Percentiles rank a stretch among this genome's conserved stretches.
These are phyloP conservation scores for Dipodomys stephensi DNA, from an alignment of 2,113 vertebrate species.

Conservation along the genomic window DNA sequence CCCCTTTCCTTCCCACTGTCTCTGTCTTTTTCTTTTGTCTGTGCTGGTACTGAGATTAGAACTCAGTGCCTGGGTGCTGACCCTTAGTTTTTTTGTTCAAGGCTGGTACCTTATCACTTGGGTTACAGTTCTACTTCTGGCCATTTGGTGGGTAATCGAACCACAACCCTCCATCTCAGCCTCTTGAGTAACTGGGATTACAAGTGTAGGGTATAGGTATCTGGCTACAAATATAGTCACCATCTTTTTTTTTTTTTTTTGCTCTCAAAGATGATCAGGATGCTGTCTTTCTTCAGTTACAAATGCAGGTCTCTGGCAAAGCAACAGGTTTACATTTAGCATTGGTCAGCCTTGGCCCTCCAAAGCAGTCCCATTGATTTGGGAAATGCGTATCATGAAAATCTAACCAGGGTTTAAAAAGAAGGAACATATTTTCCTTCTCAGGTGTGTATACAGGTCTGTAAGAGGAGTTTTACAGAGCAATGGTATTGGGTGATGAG, in stretches of 20 bases:
- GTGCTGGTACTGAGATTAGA: no score
- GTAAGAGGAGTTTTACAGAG: neutral
- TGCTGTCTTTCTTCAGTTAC: neutral
- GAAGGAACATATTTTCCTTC: neutral
- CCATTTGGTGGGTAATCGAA: no score
- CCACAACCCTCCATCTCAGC: no score
- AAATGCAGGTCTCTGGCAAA: conserved; percentile 5
- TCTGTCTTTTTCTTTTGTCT: no score
- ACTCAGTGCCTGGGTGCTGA: no score
- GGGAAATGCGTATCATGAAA: neutral
- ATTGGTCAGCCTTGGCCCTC: neutral
- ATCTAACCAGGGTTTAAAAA: neutral
- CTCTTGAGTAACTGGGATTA: no score
- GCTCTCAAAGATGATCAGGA: neutral
- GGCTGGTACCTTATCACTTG: no score
- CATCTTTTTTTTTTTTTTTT: neutral
- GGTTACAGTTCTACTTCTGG: no score
- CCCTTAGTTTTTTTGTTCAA: no score
- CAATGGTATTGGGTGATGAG: neutral
- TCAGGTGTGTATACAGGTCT: neutral
- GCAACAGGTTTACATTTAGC: conserved; percentile 1
- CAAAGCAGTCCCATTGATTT: neutral
- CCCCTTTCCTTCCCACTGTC: no score
- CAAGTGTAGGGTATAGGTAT: no score
- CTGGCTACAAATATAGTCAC: no score